These are phyloP conservation scores for Rhineura floridana DNA, from an alignment of 2,113 vertebrate genomes.

Conservation along the genomic window DNA sequence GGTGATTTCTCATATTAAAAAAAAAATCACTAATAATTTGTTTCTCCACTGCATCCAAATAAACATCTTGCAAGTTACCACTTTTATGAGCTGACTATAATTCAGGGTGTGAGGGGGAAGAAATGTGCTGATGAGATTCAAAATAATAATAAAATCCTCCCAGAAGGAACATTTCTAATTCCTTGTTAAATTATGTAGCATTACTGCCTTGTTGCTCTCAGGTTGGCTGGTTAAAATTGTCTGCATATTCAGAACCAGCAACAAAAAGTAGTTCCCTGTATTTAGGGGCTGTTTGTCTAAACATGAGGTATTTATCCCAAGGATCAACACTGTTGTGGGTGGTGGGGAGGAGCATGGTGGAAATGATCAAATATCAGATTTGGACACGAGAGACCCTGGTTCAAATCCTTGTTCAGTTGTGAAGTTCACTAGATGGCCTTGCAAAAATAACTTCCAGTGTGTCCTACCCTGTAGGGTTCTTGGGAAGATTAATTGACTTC, in stretches of 20 bases:
- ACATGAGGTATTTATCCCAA: not conserved
- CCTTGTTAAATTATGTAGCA: conserved; percentile 38
- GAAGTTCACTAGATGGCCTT: not conserved
- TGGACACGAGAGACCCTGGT: not conserved
- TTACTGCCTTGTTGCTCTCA: conserved; percentile 14
- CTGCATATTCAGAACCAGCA: not conserved
- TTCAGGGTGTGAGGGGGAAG: conserved; percentile 14
- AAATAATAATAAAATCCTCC: conserved; percentile 37
- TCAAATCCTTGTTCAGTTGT: not conserved
- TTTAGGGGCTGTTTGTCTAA: not conserved
- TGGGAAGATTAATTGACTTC: not conserved
- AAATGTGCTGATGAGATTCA: conserved; percentile 44
- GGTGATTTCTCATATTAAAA: conserved; percentile 42
- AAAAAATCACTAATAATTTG: conserved; percentile 14
- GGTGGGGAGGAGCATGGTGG: no score
- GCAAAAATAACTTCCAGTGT: not conserved
- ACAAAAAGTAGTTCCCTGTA: not conserved
- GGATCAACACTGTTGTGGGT: not conserved
- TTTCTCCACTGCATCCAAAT: conserved; percentile 30
- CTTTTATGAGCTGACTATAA: conserved; percentile 48
- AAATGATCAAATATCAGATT: not conserved
- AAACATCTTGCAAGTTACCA: conserved; percentile 46
- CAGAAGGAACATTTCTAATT: conserved; percentile 43
- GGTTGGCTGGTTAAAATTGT: conserved; percentile 40
- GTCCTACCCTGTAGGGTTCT: not conserved